Evolutionary conservation across 2,888 invertebrate genomes (phyloP), one percentile per base, ranked within the genome.

Genomic region (Pecten maximus): DNA sequence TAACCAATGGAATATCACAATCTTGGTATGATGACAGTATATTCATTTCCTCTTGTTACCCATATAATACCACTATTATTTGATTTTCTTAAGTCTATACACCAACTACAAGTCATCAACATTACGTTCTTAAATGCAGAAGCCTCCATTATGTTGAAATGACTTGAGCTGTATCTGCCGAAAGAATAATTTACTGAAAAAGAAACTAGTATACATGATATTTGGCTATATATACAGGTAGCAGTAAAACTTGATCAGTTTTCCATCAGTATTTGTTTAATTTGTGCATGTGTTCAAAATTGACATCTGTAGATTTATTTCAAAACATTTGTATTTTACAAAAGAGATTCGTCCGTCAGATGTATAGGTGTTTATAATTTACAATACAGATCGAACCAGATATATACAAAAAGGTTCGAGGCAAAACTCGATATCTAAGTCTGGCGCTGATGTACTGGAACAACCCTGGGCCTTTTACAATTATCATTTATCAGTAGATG

Each of bases 391-490:
- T 74, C 74, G 8, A 12, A 28, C 35, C 35, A 74, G 74, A 74
- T 74, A 35, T 19, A 2, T 10, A 1, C 23, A 60, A 3, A 60
- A n/a, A 60, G 60, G 60, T 74, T 74, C 28, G 35, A 74, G 74
- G 74, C 35, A 74, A 74, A 74, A 74, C 28, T 74, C 23, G 74
- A 28, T 74, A 74, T 74, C 74, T 15, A 19, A 3, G 74, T 74
- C 23, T 74, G 35, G 74, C 74, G 74, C 35, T 35, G 28, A 74
- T 74, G 74, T 74, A 74, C 74, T 74, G 74, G 35, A 74, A 74
- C 74, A 74, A 74, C 35, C 35, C 28, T 2, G 10, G 28, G 74
- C 74, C 74, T 74, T 74, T 74, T 35, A 74, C 35, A 74, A 74
- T 74, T 28, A 35, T 74, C 12, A 74, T 74, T 74, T 74, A 74